Evolutionary conservation across 2,888 invertebrate species (phyloP), one percentile per base, ranked within the genome.

Genomic region (Stenichneumon culpator): DNA sequence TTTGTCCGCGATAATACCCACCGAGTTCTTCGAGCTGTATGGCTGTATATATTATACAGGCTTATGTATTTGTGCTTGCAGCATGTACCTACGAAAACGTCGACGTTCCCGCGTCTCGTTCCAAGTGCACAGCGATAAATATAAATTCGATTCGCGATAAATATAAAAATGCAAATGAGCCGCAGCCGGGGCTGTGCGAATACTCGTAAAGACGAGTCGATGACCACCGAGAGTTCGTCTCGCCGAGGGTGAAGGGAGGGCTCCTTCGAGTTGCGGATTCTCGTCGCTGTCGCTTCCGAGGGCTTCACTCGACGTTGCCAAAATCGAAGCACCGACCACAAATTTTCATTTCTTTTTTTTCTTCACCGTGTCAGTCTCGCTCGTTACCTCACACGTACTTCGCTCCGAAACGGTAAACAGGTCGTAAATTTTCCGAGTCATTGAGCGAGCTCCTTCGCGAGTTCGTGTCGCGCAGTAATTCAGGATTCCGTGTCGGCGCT

Each of bases 81-180:
- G 50, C 79, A 28, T 19, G 32, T 69, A 81, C 72, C 79, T 57
- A 78, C 63, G 50, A 80, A 80, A 39, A 74, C 74, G 83, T 67
- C 82, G 73, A 82, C 79, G 73, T 70, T 69, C 65, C 67, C 74
- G 72, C 67, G 74, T 77, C 73, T 78, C 82, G 60, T 73, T 52
- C 79, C 74, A 72, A 75, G 80, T 75, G 79, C 77, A 83, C 73
- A 82, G 81, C 86, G 81, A 87, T 87, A 87, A 87, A 87, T 87
- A 87, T 87, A 87, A 87, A 87, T 87, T 87, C 85, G 86, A 84
- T 89, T 90, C 90, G 89, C 89, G 89, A 91, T 90, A 91, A 92
- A 91, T 92, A 92, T 91, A 92, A 92, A 90, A 92, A 92, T 92
- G 91, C 89, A 92, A 92, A 92, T 92, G 87, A 84, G 82, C 86